Conservation (phyloP, 2,888 invertebrate species). For the Bruchidius siliquastri region DNA sequence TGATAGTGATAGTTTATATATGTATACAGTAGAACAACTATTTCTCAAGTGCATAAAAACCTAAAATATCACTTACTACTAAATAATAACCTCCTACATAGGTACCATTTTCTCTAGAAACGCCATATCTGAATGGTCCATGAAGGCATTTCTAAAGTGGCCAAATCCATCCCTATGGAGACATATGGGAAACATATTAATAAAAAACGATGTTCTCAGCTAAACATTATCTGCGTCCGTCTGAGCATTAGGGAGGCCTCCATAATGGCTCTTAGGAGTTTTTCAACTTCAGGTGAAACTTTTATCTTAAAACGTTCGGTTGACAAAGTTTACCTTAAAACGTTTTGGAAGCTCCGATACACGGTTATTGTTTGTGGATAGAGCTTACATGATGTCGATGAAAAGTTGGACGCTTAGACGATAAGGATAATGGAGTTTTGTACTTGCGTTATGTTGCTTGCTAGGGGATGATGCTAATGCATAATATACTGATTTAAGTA, state of each 20-base stretch:
- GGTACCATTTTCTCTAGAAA: not conserved
- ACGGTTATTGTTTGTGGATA: conserved; percentile 19
- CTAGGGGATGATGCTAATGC: too few relatives aligned
- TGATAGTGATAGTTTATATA: too few relatives aligned
- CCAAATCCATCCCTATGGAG: not conserved
- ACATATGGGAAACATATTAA: conserved; percentile 13
- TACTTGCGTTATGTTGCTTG: not conserved
- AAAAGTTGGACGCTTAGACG: not conserved
- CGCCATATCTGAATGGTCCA: not conserved
- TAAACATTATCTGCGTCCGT: conserved; percentile 34
- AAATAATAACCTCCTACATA: too few relatives aligned
- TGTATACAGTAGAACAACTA: too few relatives aligned
- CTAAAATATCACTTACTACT: too few relatives aligned
- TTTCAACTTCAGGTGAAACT: conserved; percentile 35
- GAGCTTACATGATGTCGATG: conserved; percentile 9
- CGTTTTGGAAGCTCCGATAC: conserved; percentile 21
- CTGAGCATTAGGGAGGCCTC: conserved; percentile 32
- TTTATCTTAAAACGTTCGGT: conserved; percentile 34
- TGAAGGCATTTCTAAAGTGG: not conserved
- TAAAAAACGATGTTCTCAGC: conserved; percentile 34
- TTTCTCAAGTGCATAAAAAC: too few relatives aligned
- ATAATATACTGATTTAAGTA: too few relatives aligned
- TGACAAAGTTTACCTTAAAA: conserved; percentile 21
- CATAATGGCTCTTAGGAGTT: conserved; percentile 38
- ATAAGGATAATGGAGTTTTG: not conserved